Evolutionary conservation across 2,113 vertebrate species (phyloP).

Genomic region (Phalacrocorax brasilianus): DNA sequence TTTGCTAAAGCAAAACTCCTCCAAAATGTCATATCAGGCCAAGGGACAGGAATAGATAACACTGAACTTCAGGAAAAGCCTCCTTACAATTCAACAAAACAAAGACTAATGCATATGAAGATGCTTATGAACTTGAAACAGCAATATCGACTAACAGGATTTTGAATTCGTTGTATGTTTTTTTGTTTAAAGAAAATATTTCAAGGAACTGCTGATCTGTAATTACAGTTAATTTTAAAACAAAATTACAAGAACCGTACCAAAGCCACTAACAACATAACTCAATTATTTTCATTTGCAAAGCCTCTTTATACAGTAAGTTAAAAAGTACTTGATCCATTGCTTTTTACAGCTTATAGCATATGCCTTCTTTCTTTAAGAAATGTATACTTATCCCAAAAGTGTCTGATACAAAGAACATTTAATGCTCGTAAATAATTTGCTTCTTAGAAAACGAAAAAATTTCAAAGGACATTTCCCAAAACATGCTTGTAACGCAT

Average conservation of each 20-base stretch:
- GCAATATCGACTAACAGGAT: neutral
- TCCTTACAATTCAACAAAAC: neutral
- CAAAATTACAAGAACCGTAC: neutral
- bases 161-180: neutral
- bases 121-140: neutral
- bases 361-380: neutral
- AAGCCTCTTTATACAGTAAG: neutral
- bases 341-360: neutral
- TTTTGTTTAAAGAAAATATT: neutral
- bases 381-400: slow-evolving; percentile 7
- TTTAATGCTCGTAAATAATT: neutral
- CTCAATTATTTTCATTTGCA: neutral
- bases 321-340: neutral
- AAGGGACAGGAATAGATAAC: neutral
- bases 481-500: neutral
- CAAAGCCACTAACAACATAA: neutral
- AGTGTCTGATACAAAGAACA: neutral
- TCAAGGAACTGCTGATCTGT: neutral
- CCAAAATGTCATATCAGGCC: neutral
- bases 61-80: neutral
- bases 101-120: neutral
- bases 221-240: neutral
- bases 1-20: neutral
- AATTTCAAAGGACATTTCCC: slow-evolving; percentile 13
- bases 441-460: neutral